Conservation (phyloP, 2,113 vertebrate genomes). For the Brevimyrus niger region DNA sequence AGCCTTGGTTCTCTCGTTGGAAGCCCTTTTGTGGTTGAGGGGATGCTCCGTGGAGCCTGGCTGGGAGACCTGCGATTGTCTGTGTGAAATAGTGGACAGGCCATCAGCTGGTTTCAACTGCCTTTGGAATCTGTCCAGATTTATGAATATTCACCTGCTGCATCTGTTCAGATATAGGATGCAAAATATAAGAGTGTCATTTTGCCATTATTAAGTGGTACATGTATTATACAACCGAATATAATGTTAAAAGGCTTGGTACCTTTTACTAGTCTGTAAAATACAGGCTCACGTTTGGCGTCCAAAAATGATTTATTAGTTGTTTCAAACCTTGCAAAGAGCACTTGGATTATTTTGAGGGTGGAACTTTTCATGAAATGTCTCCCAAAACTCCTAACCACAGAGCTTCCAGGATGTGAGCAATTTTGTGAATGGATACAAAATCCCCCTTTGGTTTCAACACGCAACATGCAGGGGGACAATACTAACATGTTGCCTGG, state of each 20-base stretch:
- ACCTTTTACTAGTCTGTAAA: background rate
- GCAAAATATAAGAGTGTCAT: background rate
- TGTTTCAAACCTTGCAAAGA: background rate
- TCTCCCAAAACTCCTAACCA: background rate
- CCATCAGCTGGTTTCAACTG: background rate
- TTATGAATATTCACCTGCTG: background rate
- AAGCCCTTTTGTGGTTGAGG: background rate
- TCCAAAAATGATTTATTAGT: background rate
- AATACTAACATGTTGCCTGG: background rate
- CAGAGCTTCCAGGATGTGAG: background rate
- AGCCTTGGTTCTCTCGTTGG: background rate
- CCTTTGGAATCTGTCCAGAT: background rate
- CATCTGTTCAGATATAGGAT: background rate
- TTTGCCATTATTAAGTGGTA: background rate
- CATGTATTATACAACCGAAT: background rate
- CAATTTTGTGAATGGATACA: background rate
- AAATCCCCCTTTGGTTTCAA: background rate
- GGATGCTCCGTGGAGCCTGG: background rate
- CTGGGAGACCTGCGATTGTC: background rate
- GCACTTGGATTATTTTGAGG: background rate
- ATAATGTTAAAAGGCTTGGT: background rate
- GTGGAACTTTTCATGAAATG: background rate
- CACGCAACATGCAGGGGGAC: background rate
- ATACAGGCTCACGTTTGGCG: background rate
- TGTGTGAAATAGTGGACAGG: background rate